A percentile compares a stretch with the other conserved stretches of the same genome.
phyloP scores from a whole-genome alignment of 2,113 vertebrate genomes.

The Urocynchramus pylzowi region DNA sequence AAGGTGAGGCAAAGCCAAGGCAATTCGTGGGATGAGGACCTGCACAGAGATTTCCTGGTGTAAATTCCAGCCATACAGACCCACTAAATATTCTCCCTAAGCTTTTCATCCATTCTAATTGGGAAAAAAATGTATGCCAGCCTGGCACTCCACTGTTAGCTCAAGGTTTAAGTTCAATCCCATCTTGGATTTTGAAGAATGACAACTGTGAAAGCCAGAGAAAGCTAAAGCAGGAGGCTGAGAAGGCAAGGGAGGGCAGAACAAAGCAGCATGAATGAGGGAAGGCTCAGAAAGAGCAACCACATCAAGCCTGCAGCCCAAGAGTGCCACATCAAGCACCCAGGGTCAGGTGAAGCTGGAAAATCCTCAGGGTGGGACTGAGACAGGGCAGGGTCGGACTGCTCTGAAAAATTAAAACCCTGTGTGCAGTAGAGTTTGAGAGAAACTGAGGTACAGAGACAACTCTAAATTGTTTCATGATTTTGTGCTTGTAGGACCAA shows the following conservation, averaged over 20 bases:
- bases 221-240: neutral
- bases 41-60: neutral
- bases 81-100: neutral
- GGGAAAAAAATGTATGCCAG: neutral
- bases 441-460: neutral
- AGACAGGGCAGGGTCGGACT: neutral
- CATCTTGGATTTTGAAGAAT: neutral
- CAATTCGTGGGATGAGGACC: neutral
- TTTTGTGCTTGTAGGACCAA: neutral
- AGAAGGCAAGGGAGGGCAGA: neutral
- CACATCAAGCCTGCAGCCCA: neutral
- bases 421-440: neutral
- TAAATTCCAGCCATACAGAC: neutral
- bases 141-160: neutral
- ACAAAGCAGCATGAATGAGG: neutral
- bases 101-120: conserved; percentile 16
- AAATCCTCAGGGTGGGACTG: neutral
- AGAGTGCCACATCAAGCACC: no score
- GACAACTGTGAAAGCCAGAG: neutral
- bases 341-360: neutral
- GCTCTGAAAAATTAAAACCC: neutral
- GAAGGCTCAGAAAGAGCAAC: neutral
- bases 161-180: conserved; percentile 29
- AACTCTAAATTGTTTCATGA: neutral
- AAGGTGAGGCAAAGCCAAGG: conserved; percentile 6